Evolutionary conservation across 2,888 invertebrate genomes (phyloP).

Genomic region (Drosophila nr. medialis): DNA sequence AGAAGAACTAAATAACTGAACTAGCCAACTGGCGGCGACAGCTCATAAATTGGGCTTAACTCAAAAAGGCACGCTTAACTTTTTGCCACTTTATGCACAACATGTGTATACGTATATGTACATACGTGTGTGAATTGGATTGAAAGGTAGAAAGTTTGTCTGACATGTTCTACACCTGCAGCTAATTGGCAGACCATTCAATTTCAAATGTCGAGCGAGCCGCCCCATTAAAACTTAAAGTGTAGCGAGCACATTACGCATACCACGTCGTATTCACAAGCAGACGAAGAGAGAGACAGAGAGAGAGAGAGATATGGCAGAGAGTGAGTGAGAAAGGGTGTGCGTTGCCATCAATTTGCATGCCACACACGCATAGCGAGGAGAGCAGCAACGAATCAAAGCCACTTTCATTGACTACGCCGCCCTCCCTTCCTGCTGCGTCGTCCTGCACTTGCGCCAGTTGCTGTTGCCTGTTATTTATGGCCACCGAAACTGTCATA

Average conservation of each 20-base stretch:
- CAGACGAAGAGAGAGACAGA: background rate
- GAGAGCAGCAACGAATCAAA: conserved; percentile 31
- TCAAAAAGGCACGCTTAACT: conserved; percentile 26
- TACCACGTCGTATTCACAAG: conserved; percentile 17
- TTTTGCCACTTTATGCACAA: conserved; percentile 19
- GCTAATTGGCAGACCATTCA: conserved; percentile 73
- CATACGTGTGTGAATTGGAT: background rate
- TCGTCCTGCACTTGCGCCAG: conserved; percentile 47
- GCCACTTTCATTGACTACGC: conserved; percentile 20
- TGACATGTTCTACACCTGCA: conserved; percentile 52
- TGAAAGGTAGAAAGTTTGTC: conserved; percentile 31
- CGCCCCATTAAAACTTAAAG: conserved; percentile 73
- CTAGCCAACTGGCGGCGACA: conserved; percentile 9
- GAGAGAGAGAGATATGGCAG: background rate
- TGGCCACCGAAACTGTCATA: conserved; percentile 82
- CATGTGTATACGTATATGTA: background rate
- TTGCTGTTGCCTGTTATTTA: conserved; percentile 78
- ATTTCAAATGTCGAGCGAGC: conserved; percentile 53
- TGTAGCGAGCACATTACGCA: conserved; percentile 57
- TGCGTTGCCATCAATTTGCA: conserved; percentile 70
- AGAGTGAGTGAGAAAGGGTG: conserved; percentile 7
- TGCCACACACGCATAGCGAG: conserved; percentile 70
- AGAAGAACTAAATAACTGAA: background rate
- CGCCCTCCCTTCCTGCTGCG: background rate
- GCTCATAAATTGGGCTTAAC: conserved; percentile 23